Percentiles rank a stretch among this genome's conserved stretches.
These are phyloP conservation scores for Heliconius himera DNA, from an alignment of 1,140 invertebrate genomes.

Conservation along the genomic window DNA sequence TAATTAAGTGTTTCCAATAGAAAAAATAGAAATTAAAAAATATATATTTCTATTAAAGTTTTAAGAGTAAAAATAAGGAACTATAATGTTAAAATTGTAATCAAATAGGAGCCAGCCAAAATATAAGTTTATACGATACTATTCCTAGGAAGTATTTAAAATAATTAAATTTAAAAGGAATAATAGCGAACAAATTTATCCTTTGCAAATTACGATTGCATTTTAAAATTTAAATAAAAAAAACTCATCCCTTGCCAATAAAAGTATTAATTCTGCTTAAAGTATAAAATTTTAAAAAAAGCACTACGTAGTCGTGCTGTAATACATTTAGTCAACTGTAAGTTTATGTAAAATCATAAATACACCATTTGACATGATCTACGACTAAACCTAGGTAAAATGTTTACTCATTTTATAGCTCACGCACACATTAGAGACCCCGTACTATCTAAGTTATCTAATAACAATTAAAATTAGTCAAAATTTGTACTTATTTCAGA, in stretches of 20 bases:
- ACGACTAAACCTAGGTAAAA: conserved; percentile 37
- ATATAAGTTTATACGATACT: too few species aligned
- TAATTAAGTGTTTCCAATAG: not conserved
- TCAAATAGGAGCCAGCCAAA: not conserved
- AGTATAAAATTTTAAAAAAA: too few species aligned
- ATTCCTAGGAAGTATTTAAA: too few species aligned
- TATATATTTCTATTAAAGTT: not conserved
- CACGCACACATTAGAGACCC: conserved; percentile 58
- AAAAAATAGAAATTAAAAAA: not conserved
- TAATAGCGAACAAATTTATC: too few species aligned
- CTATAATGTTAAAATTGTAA: not conserved
- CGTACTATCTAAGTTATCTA: conserved; percentile 69
- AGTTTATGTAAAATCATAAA: not conserved
- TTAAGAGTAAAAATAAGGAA: not conserved
- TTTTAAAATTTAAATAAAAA: too few species aligned
- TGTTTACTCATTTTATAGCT: conserved; percentile 39
- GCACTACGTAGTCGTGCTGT: not conserved
- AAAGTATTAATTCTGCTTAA: too few species aligned
- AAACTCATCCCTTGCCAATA: too few species aligned
- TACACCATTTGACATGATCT: conserved; percentile 44
- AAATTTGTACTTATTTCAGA: conserved; percentile 80
- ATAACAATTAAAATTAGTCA: conserved; percentile 78
- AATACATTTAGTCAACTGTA: not conserved
- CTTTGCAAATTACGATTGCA: too few species aligned
- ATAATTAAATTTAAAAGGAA: too few species aligned